Percentiles rank a stretch among this genome's conserved stretches.
Conservation (phyloP, 1,140 invertebrate species). For the Pteromalus puparum region DNA sequence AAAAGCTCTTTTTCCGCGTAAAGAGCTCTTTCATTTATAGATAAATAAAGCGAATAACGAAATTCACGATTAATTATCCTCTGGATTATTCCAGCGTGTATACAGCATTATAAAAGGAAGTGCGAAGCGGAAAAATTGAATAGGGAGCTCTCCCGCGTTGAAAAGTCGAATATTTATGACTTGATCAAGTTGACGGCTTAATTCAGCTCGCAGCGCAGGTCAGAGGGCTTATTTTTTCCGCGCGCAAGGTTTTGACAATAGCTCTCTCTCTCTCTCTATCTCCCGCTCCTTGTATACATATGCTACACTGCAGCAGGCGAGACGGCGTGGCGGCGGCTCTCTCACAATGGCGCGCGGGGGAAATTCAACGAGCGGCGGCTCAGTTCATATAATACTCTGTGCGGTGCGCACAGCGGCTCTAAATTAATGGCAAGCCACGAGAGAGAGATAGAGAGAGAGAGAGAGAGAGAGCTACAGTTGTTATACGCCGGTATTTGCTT, state of each 20-base stretch:
- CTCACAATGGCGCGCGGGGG: background rate
- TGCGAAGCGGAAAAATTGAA: background rate
- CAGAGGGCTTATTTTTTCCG: constrained; percentile 1
- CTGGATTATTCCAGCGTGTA: too few relatives aligned
- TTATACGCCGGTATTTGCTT: constrained; percentile 63
- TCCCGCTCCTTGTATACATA: too few relatives aligned
- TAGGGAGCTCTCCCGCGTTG: too few relatives aligned
- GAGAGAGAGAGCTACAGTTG: background rate
- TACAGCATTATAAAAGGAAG: background rate
- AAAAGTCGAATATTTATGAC: constrained; percentile 9
- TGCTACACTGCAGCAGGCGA: background rate
- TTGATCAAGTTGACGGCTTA: background rate
- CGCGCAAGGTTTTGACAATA: constrained; percentile 25
- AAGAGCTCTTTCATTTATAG: background rate
- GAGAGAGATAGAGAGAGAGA: background rate
- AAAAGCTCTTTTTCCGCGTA: too few relatives aligned
- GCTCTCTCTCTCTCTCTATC: background rate
- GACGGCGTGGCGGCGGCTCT: background rate
- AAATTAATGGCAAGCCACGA: constrained; percentile 48
- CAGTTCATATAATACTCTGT: background rate
- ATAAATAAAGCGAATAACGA: too few relatives aligned
- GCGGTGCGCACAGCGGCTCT: background rate
- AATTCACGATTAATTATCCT: too few relatives aligned
- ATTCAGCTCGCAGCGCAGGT: background rate
- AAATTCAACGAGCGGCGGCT: constrained; percentile 19